Percentiles rank a stretch among this genome's conserved stretches.
Conservation (phyloP, 2,888 invertebrate species). For the Allacma fusca region DNA sequence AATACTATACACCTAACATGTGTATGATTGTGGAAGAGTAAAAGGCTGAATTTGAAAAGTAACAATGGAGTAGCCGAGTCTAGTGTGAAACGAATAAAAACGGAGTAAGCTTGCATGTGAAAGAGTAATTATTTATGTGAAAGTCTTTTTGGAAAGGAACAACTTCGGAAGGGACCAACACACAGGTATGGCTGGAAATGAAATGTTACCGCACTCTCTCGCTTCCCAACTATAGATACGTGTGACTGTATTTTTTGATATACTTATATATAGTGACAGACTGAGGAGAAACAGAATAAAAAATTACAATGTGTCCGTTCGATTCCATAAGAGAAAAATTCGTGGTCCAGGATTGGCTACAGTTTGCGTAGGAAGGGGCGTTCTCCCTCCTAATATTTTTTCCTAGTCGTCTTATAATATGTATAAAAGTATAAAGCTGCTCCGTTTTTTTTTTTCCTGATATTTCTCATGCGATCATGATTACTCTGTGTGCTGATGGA, state of each 20-base stretch:
- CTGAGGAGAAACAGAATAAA: background rate
- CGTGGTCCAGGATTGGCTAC: slow-evolving; percentile 46
- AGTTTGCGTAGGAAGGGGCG: slow-evolving; percentile 53
- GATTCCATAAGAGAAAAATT: slow-evolving; percentile 37
- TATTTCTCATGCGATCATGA: slow-evolving; percentile 34
- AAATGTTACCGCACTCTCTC: background rate
- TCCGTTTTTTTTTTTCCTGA: slow-evolving; percentile 16
- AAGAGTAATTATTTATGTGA: slow-evolving; percentile 47
- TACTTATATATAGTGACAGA: background rate
- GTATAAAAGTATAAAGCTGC: background rate
- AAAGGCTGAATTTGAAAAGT: background rate
- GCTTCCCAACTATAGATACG: background rate
- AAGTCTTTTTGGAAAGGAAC: slow-evolving; percentile 17
- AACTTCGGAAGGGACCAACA: background rate
- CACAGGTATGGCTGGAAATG: background rate
- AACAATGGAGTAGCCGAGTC: background rate
- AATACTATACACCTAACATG: background rate
- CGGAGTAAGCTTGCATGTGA: slow-evolving; percentile 45
- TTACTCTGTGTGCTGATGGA: slow-evolving; percentile 44
- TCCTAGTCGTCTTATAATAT: slow-evolving; percentile 10
- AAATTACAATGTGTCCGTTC: slow-evolving; percentile 36
- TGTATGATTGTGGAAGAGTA: background rate
- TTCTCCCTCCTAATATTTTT: slow-evolving; percentile 24
- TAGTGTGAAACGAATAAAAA: slow-evolving; percentile 24
- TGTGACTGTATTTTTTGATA: background rate